Evolutionary conservation across 2,797 vertebrate species (phyloP).

Genomic region (Syngnathus acus): DNA sequence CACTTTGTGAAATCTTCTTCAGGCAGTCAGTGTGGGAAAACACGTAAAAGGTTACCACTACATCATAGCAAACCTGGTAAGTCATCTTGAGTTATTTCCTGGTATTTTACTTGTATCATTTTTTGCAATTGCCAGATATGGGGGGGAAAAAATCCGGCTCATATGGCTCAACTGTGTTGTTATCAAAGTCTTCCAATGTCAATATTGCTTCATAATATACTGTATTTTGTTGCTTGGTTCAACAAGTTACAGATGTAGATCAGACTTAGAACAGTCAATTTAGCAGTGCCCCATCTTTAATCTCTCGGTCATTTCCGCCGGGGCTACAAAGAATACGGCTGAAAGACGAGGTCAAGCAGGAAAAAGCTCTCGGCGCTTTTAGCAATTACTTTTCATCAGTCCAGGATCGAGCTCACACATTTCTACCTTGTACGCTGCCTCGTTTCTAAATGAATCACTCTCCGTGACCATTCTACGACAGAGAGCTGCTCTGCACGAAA

Average conservation of each 20-base stretch:
- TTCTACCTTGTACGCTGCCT: slow-evolving; percentile 27
- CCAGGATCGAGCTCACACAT: slow-evolving; percentile 24
- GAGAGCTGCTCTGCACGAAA: slow-evolving; percentile 23
- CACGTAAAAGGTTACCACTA: slow-evolving; percentile 98
- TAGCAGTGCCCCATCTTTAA: slow-evolving; percentile 28
- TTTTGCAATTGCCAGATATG: neutral
- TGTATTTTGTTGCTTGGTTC: slow-evolving; percentile 7
- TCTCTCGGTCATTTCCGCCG: slow-evolving; percentile 28
- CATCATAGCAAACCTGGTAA: slow-evolving; percentile 98
- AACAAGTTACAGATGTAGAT: slow-evolving; percentile 16
- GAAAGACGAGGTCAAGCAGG: slow-evolving; percentile 28
- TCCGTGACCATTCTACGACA: slow-evolving; percentile 14
- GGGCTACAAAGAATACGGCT: slow-evolving; percentile 21
- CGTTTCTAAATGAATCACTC: slow-evolving; percentile 29
- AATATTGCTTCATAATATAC: slow-evolving; percentile 2
- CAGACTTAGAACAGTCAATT: slow-evolving; percentile 17
- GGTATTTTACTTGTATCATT: neutral
- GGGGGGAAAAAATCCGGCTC: neutral
- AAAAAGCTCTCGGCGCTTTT: slow-evolving; percentile 36
- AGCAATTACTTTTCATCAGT: slow-evolving; percentile 51
- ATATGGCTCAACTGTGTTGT: neutral
- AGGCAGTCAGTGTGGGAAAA: slow-evolving; percentile 97
- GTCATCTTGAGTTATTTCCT: slow-evolving; percentile 21
- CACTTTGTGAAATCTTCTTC: slow-evolving; percentile 15
- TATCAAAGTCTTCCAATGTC: neutral